Base-by-base conservation (phyloP, 2,888 invertebrate genomes). In the Rotaria socialis region DNA sequence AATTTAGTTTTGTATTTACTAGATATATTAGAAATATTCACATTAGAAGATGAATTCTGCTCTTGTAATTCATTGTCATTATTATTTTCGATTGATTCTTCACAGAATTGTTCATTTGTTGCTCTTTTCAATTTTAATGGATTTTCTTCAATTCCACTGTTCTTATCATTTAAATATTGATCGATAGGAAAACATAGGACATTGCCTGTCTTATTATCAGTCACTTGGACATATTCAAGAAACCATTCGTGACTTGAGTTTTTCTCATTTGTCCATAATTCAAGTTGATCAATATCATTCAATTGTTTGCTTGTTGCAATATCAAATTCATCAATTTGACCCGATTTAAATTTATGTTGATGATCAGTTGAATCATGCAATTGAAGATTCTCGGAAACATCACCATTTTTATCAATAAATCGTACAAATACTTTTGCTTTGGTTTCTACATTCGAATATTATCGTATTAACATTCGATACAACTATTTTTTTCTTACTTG, bases 321-420 rank as follows among this genome's bases (percentile, higher is more conserved):
- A 43, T 75, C 75, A 43, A 75, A 75, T 10, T 19, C 22, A 43
- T 75, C 75, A 22, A 19, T 75, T 75, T 19, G 75, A 35, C 43
- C 43, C 16, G 22, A 24, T 24, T 24, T 5, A 43, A 75, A 75
- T 10, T 14, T 14, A 75, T 43, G 16, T 7, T 75, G 16, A 47
- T 80, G 75, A 8, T 47, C 41, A 10, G 8, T 43, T 80, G 75
- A 80, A 47, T n/a, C 8, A 41, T 80, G 10, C 19, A 80, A 80
- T 43, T 47, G 75, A 41, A 80, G 22, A 80, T 47, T 47, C 11
- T 80, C 43, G 0, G 75, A 80, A 10, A 24, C 22, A 43, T 22
- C 24, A 11, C 75, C 47, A n/a, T 80, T 80, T 80, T 47, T 80
- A 47, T 80, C 75, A 80, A 80, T 24, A 43, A 80, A 10, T 80